Evolutionary conservation across 2,113 vertebrate species (phyloP).

Genomic region (Corythoichthys intestinalis): DNA sequence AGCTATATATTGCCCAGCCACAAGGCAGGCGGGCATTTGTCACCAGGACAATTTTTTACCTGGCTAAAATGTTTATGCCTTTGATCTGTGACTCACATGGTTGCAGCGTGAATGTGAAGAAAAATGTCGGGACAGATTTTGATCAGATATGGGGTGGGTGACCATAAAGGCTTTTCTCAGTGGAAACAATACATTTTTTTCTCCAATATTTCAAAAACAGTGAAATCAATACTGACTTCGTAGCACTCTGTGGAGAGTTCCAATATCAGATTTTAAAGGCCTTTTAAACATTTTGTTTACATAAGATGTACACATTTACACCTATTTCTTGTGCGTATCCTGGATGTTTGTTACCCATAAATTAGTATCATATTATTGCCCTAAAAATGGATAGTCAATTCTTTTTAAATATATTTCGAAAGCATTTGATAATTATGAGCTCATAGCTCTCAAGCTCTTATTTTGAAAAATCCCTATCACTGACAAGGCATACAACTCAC

Average conservation of each 20-base stretch:
- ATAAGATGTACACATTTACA: too few relatives aligned
- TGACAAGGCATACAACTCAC: background rate
- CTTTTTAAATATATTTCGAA: background rate
- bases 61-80: background rate
- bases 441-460: background rate
- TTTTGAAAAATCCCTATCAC: background rate
- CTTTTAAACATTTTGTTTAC: background rate
- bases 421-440: background rate
- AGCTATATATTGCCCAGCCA: conserved; percentile 36
- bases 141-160: background rate
- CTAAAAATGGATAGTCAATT: background rate
- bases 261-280: background rate
- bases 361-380: background rate
- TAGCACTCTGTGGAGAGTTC: background rate
- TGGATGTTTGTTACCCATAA: too few relatives aligned
- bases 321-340: too few relatives aligned
- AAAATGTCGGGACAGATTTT: background rate
- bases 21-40: conserved; percentile 19
- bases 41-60: conserved; percentile 6
- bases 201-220: background rate
- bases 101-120: background rate
- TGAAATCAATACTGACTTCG: background rate
- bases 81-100: background rate
- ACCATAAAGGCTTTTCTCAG: background rate
- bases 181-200: background rate